Evolutionary conservation across 2,113 vertebrate genomes (phyloP), one percentile per base, ranked within the genome.

Genomic region (Ophthalmotilapia sp.): DNA sequence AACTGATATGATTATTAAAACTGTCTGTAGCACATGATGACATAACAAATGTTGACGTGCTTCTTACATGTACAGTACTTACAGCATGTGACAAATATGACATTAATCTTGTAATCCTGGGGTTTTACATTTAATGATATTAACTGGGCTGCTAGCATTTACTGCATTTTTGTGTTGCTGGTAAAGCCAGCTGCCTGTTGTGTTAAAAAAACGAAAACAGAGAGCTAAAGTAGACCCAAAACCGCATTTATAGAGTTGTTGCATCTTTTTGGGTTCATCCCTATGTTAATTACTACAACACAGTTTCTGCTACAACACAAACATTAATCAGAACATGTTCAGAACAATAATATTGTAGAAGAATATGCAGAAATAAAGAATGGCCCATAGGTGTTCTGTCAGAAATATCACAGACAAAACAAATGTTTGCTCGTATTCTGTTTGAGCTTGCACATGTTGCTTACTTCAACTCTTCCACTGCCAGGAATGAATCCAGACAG

Each of bases 401-500:
- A 79, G 23, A 68, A 80, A 88, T 62, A 77, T 77, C 19, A 33
- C 36, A 26, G 38, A 85, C 7, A 85, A 53, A 45, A 23, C 33
- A 8, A 26, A 42, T 90, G 81, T 92, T 88, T 9, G 75, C 82
- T 33, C 42, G 68, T 82, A 87, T 86, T 93, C 80, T 60, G 47
- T 56, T 36, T 23, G 68, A 17, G 73, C 45, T 51, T 73, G 68
- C 60, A 82, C 65, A 31, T 81, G 73, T 55, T 80, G 58, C 82
- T 73, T 68, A 19, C 51, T 58, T 75, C 51, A 51, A 7, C 73
- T 85, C 31, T 40, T 85, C 62, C 51, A 55, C n/a, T 7, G 55
- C n/a, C 29, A 93, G 93, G 94, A 95, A 96, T 96, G 94, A 93
- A 95, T 94, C 85, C 94, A 80, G 94, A 94, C 93, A 80, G 94